Percentiles rank a stretch among this genome's conserved stretches.
phyloP scores from a whole-genome alignment of 2,113 vertebrate genomes.

The Gobius niger region DNA sequence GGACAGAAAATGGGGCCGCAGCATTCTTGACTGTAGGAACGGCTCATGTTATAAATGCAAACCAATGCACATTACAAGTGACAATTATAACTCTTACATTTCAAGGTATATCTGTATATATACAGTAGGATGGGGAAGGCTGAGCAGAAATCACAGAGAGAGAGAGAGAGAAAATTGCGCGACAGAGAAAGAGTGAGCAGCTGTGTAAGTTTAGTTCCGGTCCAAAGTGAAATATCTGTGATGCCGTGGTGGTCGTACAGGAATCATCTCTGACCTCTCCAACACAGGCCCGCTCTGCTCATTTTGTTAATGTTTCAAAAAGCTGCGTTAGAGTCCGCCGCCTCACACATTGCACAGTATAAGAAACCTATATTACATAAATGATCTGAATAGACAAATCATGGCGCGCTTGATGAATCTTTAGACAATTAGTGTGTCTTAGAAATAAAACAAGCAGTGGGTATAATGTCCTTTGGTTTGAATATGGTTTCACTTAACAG shows the following conservation, averaged over 20 bases:
- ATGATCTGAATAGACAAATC: not conserved
- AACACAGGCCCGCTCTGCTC: conserved; percentile 69
- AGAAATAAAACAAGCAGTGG: no score
- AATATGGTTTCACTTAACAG: no score
- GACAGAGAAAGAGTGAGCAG: conserved; percentile 56
- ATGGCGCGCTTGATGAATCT: no score
- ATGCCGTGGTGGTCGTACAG: conserved; percentile 67
- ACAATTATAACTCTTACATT: no score
- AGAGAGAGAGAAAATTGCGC: not conserved
- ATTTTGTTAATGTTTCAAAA: conserved; percentile 62
- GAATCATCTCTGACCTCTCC: conserved; percentile 71
- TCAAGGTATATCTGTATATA: no score
- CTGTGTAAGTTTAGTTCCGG: conserved; percentile 80
- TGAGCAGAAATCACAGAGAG: not conserved
- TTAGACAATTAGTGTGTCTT: no score
- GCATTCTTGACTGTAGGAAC: no score
- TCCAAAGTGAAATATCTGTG: conserved; percentile 58
- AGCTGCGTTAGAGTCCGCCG: conserved; percentile 40
- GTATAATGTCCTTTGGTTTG: no score
- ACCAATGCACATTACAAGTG: no score
- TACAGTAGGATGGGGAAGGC: no score
- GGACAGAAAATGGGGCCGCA: no score
- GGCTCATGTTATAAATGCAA: no score
- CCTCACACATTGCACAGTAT: conserved; percentile 28
- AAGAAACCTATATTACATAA: conserved; percentile 23